phyloP scores from a whole-genome alignment of 2,797 vertebrate genomes.

The Lates japonicus region DNA sequence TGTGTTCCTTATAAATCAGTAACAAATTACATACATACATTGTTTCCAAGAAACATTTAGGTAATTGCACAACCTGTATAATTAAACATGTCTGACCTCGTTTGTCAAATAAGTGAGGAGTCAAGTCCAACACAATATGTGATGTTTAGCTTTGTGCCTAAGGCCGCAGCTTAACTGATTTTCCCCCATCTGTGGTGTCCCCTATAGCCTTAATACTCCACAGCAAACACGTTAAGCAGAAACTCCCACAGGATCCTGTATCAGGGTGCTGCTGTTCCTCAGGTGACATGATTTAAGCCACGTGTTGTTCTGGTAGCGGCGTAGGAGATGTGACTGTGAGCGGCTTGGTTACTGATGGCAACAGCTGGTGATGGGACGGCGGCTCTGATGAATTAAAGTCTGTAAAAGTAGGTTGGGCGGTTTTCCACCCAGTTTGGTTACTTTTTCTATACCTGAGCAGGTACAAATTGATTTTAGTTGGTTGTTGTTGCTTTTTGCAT shows the following conservation, averaged over 20 bases:
- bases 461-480: no score
- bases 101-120: background rate
- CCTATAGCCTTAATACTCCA: background rate
- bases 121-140: background rate
- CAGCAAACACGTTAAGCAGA: constrained; percentile 2
- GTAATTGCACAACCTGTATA: background rate
- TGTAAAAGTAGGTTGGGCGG: background rate
- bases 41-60: background rate
- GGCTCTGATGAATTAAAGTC: constrained; percentile 3
- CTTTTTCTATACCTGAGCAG: no score
- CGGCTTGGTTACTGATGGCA: constrained; percentile 6
- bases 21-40: no score
- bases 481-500: no score
- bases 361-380: background rate
- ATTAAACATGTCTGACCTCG: background rate
- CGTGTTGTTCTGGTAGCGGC: constrained; percentile 5
- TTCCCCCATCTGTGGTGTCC: background rate
- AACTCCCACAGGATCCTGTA: constrained; percentile 1
- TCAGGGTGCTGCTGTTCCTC: constrained; percentile 10
- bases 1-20: no score
- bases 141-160: background rate
- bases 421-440: background rate
- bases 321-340: background rate
- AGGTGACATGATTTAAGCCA: background rate
- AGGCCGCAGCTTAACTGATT: background rate